A percentile compares a stretch with the other conserved stretches of the same genome.
phyloP scores from a whole-genome alignment of 2,113 vertebrate genomes.

The Carassius auratus region DNA sequence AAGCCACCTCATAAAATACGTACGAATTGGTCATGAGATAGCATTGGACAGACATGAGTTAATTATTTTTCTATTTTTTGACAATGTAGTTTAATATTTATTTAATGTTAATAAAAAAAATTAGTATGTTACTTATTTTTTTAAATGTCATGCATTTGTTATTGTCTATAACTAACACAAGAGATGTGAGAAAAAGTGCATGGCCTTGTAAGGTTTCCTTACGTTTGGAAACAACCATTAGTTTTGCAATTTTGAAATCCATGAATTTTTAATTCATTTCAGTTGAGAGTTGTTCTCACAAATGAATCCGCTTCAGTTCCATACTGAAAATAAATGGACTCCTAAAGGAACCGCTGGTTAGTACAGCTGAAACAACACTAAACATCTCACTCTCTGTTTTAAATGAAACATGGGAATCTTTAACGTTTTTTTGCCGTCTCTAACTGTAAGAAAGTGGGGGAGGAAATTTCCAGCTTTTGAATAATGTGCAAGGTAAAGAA shows the following conservation, averaged over 20 bases:
- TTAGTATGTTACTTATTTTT: neutral
- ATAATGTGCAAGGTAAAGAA: constrained; percentile 56
- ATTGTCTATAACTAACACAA: neutral
- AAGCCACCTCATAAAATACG: too few species aligned
- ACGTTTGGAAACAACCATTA: neutral
- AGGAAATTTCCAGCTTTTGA: constrained; percentile 29
- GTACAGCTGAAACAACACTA: neutral
- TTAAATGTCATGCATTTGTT: neutral
- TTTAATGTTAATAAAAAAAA: neutral
- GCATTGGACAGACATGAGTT: neutral
- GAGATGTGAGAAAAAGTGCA: neutral
- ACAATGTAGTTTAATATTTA: neutral
- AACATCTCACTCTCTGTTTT: constrained; percentile 21
- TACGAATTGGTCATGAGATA: too few species aligned
- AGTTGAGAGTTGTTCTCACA: neutral
- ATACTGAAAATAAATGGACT: neutral
- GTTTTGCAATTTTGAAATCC: neutral
- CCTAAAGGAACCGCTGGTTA: neutral
- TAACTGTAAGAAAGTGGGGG: constrained; percentile 22
- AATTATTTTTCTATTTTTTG: neutral
- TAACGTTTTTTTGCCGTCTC: constrained; percentile 19
- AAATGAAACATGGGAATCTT: constrained; percentile 15
- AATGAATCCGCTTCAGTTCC: neutral
- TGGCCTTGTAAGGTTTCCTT: neutral
- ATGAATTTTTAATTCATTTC: neutral